Conservation (phyloP, 2,797 vertebrate genomes). For the Mormyrops attenuatus region DNA sequence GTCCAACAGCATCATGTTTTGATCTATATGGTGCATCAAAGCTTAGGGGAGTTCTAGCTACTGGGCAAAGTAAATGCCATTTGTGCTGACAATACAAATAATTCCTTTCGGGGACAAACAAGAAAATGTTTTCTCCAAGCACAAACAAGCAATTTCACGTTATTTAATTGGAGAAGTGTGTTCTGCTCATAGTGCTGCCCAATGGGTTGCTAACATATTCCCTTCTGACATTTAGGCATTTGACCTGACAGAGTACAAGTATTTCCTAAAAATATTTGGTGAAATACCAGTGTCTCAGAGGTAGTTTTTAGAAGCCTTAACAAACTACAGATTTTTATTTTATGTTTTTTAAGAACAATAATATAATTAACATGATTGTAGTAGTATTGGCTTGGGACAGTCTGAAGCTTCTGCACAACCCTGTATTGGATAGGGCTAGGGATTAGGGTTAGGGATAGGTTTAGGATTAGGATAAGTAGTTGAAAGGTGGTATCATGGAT, state of each 20-base stretch:
- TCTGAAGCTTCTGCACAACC: background rate
- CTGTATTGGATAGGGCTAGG: background rate
- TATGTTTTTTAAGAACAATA: background rate
- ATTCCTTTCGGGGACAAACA: background rate
- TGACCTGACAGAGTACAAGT: background rate
- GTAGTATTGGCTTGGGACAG: background rate
- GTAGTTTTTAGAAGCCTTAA: background rate
- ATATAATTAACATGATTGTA: background rate
- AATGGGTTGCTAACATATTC: background rate
- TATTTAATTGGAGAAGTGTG: background rate
- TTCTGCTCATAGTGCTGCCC: background rate
- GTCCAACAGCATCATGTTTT: background rate
- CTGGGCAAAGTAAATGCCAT: background rate
- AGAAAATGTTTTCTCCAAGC: slow-evolving; percentile 2
- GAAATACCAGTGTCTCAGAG: background rate
- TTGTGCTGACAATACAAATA: slow-evolving; percentile 11
- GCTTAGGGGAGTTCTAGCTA: background rate
- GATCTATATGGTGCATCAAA: background rate
- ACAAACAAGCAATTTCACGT: background rate
- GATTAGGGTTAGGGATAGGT: too few relatives aligned
- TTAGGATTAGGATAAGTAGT: background rate
- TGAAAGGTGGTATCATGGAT: background rate
- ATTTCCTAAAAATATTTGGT: background rate
- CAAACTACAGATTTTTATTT: background rate
- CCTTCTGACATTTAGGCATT: background rate